Conservation (phyloP, 2,113 vertebrate species). For the Otis tarda region DNA sequence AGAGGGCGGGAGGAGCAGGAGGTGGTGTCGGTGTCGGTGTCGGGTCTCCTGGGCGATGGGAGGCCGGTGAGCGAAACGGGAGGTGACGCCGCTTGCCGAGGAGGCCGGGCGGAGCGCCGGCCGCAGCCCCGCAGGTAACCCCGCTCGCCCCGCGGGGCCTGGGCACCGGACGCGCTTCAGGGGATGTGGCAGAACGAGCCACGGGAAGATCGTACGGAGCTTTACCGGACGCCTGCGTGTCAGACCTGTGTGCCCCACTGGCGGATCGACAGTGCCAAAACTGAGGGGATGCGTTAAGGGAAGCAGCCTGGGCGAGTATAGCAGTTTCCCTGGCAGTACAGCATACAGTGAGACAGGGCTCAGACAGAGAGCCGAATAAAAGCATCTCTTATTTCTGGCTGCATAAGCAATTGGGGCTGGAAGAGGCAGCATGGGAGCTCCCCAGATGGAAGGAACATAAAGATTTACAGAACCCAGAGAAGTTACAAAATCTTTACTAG, state of each 20-base stretch:
- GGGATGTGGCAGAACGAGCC: neutral
- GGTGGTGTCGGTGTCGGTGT: too few species aligned
- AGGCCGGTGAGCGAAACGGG: neutral
- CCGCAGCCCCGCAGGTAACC: neutral
- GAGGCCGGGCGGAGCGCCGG: neutral
- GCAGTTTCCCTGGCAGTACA: neutral
- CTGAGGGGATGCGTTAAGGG: neutral
- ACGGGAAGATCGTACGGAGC: neutral
- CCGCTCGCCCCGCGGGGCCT: neutral
- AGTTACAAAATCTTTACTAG: neutral
- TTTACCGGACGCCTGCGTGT: neutral
- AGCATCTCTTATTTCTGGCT: neutral
- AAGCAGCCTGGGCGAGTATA: neutral
- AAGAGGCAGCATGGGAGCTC: neutral
- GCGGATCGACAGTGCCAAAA: neutral
- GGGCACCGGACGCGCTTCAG: fast-evolving
- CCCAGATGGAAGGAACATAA: neutral
- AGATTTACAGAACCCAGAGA: neutral
- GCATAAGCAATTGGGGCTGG: neutral
- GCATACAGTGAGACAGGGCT: neutral
- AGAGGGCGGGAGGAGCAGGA: too few species aligned
- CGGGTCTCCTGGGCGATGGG: neutral
- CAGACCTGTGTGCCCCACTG: neutral
- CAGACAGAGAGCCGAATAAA: neutral
- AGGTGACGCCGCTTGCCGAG: neutral